Percentiles rank a stretch among this genome's conserved stretches.
Evolutionary conservation across 2,888 invertebrate genomes (phyloP).

Genomic region (Myopa testacea): DNA sequence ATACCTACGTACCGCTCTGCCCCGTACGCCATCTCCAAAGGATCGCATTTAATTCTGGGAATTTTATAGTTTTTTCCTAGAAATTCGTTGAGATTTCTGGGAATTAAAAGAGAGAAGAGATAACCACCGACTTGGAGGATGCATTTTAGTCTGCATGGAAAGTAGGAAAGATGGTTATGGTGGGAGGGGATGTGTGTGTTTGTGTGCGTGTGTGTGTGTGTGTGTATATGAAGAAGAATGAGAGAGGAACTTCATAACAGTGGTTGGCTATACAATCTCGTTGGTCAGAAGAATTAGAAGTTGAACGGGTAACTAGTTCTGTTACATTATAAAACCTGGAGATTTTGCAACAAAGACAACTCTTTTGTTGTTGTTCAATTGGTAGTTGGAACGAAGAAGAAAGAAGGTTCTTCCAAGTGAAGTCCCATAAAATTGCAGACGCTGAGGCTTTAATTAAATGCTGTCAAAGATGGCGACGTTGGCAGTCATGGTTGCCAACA

Average conservation of each 20-base stretch:
- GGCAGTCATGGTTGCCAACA: slow-evolving; percentile 24
- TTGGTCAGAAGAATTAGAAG: not conserved
- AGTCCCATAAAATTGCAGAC: slow-evolving; percentile 21
- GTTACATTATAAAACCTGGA: not conserved
- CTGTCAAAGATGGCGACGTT: slow-evolving; percentile 26
- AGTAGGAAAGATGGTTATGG: not conserved
- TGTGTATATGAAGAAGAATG: not conserved
- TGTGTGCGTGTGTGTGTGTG: not conserved
- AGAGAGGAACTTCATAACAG: not conserved
- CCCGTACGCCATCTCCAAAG: not conserved
- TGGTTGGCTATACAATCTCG: not conserved
- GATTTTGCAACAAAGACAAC: not conserved
- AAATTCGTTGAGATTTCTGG: slow-evolving; percentile 55
- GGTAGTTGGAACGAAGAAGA: not conserved
- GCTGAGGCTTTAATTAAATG: slow-evolving; percentile 36
- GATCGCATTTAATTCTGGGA: slow-evolving; percentile 61
- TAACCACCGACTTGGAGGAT: slow-evolving; percentile 30
- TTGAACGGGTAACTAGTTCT: not conserved
- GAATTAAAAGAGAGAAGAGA: slow-evolving; percentile 50
- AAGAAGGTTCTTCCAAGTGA: no score
- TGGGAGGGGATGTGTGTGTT: not conserved
- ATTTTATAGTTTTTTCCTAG: slow-evolving; percentile 65
- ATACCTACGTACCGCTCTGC: slow-evolving; percentile 55
- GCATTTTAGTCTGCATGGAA: not conserved
- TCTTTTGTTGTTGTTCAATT: not conserved